Base-by-base conservation (phyloP, 2,797 vertebrate species). In the Helarctos malayanus region DNA sequence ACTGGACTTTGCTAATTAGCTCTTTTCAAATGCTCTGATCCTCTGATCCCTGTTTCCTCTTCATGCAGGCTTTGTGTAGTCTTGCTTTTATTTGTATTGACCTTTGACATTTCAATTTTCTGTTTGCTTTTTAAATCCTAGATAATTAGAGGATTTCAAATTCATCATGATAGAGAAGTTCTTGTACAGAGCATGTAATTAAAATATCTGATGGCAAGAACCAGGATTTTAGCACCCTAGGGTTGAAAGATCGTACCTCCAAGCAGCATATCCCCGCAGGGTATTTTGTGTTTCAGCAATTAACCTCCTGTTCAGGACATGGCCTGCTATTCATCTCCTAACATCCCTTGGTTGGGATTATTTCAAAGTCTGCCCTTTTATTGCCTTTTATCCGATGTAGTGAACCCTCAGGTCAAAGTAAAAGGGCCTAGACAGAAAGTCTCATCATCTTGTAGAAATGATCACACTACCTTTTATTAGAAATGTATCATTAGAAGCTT, bases 81-180 rank as follows among this genome's bases (percentile, higher is more conserved):
- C 90, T 93, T 63, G 89, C 84, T 97, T 97, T 97, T 98, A 96
- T 98, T 98, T 97, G 87, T 89, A 57, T 12, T 96, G 97, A 95
- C 97, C 97, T 97, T 84, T 97, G 97, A 96, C 93, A 78, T 97
- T 87, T 90, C 97, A 85, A 96, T 98, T 98, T 97, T 97, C 95
- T 97, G 95, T 98, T 98, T 98, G 97, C 97, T 98, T 97, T 98
- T 95, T 91, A 97, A 97, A 97, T 95, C 54, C 83, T 85, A 29
- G 89, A 89, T 98, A 97, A 98, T 98, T 97, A 97, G 95, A 97
- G 89, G 78, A 95, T 96, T 96, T 97, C 83, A 78, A 59, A 97
- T 96, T 97, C 96, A 45, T 96, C 49, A 35, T 27, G 54, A 95
- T 84, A 85, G 94, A 86, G 75, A 97, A 94, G 45, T 94, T 89